A percentile compares a stretch with the other conserved stretches of the same genome.
Evolutionary conservation across 2,113 vertebrate species (phyloP).

Genomic region (Tragelaphus strepsiceros): DNA sequence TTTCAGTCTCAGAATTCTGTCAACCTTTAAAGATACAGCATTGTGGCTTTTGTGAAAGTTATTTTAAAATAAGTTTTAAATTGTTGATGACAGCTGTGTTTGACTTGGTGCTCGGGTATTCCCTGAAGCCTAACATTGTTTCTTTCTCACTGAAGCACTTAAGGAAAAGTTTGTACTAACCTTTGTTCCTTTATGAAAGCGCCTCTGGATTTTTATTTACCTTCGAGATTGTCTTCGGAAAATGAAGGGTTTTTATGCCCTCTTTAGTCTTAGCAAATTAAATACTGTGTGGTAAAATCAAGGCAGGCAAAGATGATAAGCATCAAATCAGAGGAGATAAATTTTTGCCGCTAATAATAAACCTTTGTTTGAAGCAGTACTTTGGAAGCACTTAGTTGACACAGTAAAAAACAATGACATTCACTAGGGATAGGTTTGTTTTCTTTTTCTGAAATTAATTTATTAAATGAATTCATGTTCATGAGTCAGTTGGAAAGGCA

Average conservation of each 20-base stretch:
- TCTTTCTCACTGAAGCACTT: background rate
- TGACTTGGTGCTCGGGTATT: background rate
- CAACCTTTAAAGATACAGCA: background rate
- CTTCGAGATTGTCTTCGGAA: background rate
- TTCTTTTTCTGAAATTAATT: slow-evolving; percentile 51
- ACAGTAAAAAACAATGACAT: background rate
- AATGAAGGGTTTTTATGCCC: background rate
- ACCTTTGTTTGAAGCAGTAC: background rate
- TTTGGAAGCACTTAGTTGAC: background rate
- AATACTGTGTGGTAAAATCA: background rate
- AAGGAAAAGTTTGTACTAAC: background rate
- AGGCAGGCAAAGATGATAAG: background rate
- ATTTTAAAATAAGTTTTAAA: background rate
- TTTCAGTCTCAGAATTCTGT: slow-evolving; percentile 31
- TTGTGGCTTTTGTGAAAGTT: slow-evolving; percentile 9
- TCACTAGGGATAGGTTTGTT: background rate
- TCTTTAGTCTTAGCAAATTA: slow-evolving; percentile 35
- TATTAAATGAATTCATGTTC: slow-evolving; percentile 39
- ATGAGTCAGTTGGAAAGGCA: background rate
- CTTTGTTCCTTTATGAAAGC: slow-evolving; percentile 9
- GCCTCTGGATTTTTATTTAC: slow-evolving; percentile 17
- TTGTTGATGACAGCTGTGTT: background rate
- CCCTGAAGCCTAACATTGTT: background rate
- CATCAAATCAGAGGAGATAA: background rate
- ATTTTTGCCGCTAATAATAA: background rate